Conservation (phyloP, 92 coral and sea anemone genomes). For the Bergia sp. region DNA sequence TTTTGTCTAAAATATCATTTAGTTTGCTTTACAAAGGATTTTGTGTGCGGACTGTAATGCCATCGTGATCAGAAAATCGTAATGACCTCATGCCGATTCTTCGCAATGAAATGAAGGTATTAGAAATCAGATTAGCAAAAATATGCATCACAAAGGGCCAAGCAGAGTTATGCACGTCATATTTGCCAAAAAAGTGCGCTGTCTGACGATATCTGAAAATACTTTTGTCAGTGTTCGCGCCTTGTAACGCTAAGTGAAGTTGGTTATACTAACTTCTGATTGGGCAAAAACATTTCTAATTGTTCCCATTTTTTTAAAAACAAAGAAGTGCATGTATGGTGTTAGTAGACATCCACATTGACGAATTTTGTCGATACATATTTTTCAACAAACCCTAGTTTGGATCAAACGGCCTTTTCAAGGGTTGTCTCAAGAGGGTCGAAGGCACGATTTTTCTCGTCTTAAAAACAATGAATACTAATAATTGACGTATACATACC, state of each 20-base stretch:
- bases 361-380: too few species aligned
- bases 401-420: not conserved
- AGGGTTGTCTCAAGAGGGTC: not conserved
- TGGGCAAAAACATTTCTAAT: not conserved
- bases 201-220: not conserved
- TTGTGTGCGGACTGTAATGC: not conserved
- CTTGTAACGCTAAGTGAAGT: too few species aligned
- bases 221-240: too few species aligned
- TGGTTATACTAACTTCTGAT: not conserved
- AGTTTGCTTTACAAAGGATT: not conserved
- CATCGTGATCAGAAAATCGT: not conserved
- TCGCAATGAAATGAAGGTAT: not conserved
- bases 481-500: not conserved
- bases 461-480: not conserved
- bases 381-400: too few species aligned
- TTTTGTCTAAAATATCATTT: not conserved
- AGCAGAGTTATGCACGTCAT: not conserved
- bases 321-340: too few species aligned
- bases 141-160: not conserved
- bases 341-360: too few species aligned
- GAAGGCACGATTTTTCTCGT: not conserved
- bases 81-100: not conserved
- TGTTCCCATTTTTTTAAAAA: too few species aligned
- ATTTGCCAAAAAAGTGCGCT: not conserved
- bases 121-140: constrained; percentile 8